phyloP scores from a whole-genome alignment of 1,140 invertebrate species.

The Scaptodrosophila lebanonensis region DNA sequence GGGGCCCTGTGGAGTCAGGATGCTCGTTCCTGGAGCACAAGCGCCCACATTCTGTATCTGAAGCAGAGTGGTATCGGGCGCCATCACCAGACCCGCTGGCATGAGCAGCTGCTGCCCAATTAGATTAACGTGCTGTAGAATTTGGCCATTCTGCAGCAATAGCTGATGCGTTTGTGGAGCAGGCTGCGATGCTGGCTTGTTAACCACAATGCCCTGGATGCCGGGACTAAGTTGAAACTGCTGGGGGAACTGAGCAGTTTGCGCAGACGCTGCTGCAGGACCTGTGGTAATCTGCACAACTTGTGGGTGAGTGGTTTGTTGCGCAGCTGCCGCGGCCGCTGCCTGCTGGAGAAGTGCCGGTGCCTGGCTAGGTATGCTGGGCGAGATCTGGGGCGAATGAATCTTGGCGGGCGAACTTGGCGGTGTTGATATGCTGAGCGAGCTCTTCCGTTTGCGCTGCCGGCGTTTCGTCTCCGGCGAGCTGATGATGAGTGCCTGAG shows the following conservation, averaged over 20 bases:
- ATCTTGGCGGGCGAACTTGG: constrained; percentile 50
- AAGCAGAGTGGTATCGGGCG: constrained; percentile 84
- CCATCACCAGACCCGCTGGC: constrained; percentile 87
- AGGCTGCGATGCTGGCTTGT: constrained; percentile 82
- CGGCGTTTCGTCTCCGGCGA: constrained; percentile 80
- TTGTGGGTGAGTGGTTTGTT: no score
- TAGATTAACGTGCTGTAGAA: constrained; percentile 86
- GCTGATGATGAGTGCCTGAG: constrained; percentile 77
- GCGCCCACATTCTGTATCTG: constrained; percentile 86
- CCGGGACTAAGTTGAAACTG: constrained; percentile 83
- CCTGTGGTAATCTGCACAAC: constrained; percentile 6
- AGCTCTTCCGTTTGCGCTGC: constrained; percentile 45
- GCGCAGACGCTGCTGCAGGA: constrained; percentile 25
- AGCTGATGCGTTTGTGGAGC: constrained; percentile 85
- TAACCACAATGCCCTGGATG: constrained; percentile 78
- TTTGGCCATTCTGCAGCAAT: constrained; percentile 79
- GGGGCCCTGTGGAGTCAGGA: constrained; percentile 78
- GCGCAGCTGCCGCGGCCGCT: constrained; percentile 17
- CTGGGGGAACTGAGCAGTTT: constrained; percentile 79
- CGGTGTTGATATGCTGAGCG: constrained; percentile 48
- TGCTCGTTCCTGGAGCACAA: constrained; percentile 38
- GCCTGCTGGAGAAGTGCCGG: constrained; percentile 61
- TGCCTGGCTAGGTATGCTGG: constrained; percentile 71
- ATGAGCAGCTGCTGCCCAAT: constrained; percentile 90
- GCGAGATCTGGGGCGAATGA: constrained; percentile 71